Base-by-base conservation (phyloP, 2,113 vertebrate genomes). In the Saimiri boliviensis region DNA sequence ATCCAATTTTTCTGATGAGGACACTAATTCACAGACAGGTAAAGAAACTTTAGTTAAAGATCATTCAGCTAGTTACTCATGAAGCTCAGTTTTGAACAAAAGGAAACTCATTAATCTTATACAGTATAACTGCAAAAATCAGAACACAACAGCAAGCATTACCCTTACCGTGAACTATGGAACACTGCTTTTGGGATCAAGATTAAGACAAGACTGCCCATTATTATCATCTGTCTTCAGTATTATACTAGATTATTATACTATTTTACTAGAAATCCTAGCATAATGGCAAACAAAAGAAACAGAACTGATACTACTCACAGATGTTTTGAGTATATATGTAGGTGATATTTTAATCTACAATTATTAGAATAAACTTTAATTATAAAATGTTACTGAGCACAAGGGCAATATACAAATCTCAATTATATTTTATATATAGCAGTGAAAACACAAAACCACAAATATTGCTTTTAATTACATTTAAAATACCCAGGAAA, bases 61-160 rank as follows among this genome's bases (percentile, higher is more conserved):
- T 49, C 66, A 49, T 27, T 40, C 68, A 89, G 21, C 45, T 45
- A 89, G 52, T 70, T 85, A 76, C 66, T 93, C 37, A 52, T 5
- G 49, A 83, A 84, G n/a, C 32, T 92, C 92, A 74, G 25, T 58
- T 96, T 83, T 86, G 27, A 94, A 58, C 42, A 45, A 35, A 68
- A 85, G 74, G 40, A 81, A 86, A 71, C 45, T 35, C 27, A 76
- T 70, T 74, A 60, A 68, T 84, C 25, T 94, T 80, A 56, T n/a
- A 74, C 6, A 74, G 25, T 9, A 5, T 68, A 76, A 49, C 30
- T 71, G 35, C n/a, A 37, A 52, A 83, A 63, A 81, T 20, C 54
- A 80, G 91, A 96, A 30, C 9, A 19, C 42, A 60, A 19, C 23
- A 87, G 60, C 20, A 85, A 81, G 42, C 35, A 23, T 74, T 30